These are phyloP conservation scores for Conops quadrifasciatus DNA, from an alignment of 2,888 invertebrate species.

Conservation along the genomic window DNA sequence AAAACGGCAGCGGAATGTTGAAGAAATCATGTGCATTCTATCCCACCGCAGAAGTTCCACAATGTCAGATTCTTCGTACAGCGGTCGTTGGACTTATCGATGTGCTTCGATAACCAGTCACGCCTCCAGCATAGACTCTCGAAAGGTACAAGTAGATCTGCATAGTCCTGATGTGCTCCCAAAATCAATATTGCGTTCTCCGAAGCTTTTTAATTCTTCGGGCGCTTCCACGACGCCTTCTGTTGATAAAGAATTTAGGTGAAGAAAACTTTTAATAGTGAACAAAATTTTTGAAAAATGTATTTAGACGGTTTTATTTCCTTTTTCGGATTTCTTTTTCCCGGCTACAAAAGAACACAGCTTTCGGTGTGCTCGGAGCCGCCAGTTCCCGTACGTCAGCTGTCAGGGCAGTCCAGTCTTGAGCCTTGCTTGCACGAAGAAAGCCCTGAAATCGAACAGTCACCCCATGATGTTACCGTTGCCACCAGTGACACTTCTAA, in stretches of 20 bases:
- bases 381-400: conserved; percentile 56
- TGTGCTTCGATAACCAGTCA: conserved; percentile 61
- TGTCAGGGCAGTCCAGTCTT: conserved; percentile 64
- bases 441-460: conserved; percentile 36
- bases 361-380: conserved; percentile 64
- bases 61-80: conserved; percentile 63
- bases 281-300: no score
- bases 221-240: conserved; percentile 63
- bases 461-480: not conserved
- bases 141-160: conserved; percentile 62
- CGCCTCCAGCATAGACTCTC: conserved; percentile 63
- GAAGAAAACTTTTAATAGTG: not conserved
- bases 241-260: conserved; percentile 63
- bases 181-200: conserved; percentile 59
- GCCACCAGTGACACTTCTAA: not conserved
- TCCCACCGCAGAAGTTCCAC: conserved; percentile 57
- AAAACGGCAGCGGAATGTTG: conserved; percentile 14
- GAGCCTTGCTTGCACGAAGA: conserved; percentile 65
- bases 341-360: conserved; percentile 44
- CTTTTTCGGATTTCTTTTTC: not conserved
- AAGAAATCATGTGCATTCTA: not conserved
- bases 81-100: conserved; percentile 61
- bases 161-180: conserved; percentile 63
- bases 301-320: not conserved
- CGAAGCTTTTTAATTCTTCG: conserved; percentile 60